Evolutionary conservation across 2,797 vertebrate species (phyloP).

Genomic region (Phalanger gymnotis): DNA sequence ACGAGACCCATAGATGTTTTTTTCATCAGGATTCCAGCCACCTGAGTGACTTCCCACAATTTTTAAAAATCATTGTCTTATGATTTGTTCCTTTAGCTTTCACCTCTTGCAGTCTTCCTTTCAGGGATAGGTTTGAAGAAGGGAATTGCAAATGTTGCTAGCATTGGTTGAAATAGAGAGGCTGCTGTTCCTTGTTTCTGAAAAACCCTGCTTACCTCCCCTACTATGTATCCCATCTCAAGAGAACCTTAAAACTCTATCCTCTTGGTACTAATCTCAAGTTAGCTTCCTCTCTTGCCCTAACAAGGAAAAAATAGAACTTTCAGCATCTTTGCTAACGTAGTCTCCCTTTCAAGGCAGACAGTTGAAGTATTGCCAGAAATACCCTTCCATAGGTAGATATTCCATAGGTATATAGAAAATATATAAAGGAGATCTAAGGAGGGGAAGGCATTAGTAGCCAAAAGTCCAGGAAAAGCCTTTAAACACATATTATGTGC

Average conservation of each 20-base stretch:
- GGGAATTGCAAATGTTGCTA: background rate
- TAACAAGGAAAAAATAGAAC: background rate
- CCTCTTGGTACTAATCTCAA: background rate
- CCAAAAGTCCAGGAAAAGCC: no score
- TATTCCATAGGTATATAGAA: background rate
- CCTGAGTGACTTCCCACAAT: background rate
- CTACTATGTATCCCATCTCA: background rate
- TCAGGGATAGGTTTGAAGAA: background rate
- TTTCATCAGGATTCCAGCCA: background rate
- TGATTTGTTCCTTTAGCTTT: background rate
- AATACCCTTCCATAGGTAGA: background rate
- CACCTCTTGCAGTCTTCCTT: background rate
- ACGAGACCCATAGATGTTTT: no score
- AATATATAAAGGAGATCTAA: background rate
- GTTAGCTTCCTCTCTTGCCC: background rate
- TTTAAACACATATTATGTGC: background rate
- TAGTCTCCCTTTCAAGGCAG: background rate
- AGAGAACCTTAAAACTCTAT: background rate
- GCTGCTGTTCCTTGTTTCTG: background rate
- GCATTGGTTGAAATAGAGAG: background rate
- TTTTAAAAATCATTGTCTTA: background rate
- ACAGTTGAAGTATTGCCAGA: background rate
- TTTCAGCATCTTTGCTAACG: background rate
- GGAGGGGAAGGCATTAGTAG: no score
- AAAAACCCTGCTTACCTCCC: background rate